Percentiles rank a stretch among this genome's conserved stretches.
These are phyloP conservation scores for Lepidocyrtinus sp. DNA, from an alignment of 2,888 invertebrate species.

Conservation along the genomic window DNA sequence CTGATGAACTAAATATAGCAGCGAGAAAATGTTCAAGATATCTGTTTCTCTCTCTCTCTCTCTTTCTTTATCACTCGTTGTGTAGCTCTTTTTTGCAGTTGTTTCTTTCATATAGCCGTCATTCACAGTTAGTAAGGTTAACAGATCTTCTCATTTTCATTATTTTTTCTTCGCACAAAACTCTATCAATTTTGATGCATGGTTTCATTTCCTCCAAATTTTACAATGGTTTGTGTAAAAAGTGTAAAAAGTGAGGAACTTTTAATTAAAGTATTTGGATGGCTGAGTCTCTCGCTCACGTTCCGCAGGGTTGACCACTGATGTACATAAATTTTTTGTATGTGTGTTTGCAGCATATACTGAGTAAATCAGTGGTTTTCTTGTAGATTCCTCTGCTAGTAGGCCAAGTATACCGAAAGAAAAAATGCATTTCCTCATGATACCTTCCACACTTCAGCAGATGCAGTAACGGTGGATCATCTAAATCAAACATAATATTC, in stretches of 20 bases:
- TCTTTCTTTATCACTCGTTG: neutral
- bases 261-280: slow-evolving; percentile 48
- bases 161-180: neutral
- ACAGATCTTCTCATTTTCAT: neutral
- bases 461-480: neutral
- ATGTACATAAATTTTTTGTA: too few species aligned
- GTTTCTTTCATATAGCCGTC: neutral
- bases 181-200: slow-evolving; percentile 44
- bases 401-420: neutral
- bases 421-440: neutral
- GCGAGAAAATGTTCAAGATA: neutral
- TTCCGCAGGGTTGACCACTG: slow-evolving; percentile 49
- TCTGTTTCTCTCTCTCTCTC: neutral
- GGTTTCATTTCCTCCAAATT: slow-evolving; percentile 47
- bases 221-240: slow-evolving; percentile 35
- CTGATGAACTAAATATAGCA: neutral
- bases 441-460: neutral
- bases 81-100: neutral
- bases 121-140: neutral
- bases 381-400: neutral
- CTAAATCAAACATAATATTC: neutral
- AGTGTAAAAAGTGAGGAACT: slow-evolving; percentile 41
- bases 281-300: slow-evolving; percentile 39
- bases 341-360: too few species aligned
- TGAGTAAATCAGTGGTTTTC: neutral